A percentile compares a stretch with the other conserved stretches of the same genome.
phyloP scores from a whole-genome alignment of 2,888 invertebrate genomes.

The Toxonevra muliebris region DNA sequence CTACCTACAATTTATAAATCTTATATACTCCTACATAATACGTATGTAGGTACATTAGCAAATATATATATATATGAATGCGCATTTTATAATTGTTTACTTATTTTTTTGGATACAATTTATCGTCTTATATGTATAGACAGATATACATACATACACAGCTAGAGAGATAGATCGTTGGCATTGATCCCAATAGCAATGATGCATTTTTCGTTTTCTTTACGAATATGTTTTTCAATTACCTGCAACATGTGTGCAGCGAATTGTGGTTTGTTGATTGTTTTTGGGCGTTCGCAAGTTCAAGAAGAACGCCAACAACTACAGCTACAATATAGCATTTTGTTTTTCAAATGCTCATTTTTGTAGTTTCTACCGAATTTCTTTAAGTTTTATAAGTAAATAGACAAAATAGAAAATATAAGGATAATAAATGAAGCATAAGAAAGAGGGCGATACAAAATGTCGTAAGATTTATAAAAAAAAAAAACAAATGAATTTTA shows the following conservation, averaged over 20 bases:
- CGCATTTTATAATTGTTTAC: no score
- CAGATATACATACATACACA: no score
- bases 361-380: slow-evolving; percentile 32
- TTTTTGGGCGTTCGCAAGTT: slow-evolving; percentile 19
- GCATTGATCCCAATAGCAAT: slow-evolving; percentile 51
- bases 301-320: slow-evolving; percentile 21
- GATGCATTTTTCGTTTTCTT: slow-evolving; percentile 17
- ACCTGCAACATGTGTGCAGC: slow-evolving; percentile 36
- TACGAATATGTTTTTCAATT: slow-evolving; percentile 10
- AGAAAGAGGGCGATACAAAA: slow-evolving; percentile 35
- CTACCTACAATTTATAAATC: no score
- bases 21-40: no score
- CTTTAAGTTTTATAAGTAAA: slow-evolving; percentile 19
- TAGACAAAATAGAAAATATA: slow-evolving; percentile 27
- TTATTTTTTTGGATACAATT: no score
- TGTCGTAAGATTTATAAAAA: slow-evolving; percentile 48
- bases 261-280: slow-evolving; percentile 23
- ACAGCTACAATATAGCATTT: slow-evolving; percentile 22
- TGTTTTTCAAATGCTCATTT: slow-evolving; percentile 28
- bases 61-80: no score
- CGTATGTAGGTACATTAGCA: no score
- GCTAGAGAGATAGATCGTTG: slow-evolving; percentile 44
- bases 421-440: slow-evolving; percentile 37
- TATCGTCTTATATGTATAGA: no score
- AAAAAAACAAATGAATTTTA: slow-evolving; percentile 23